phyloP scores from a whole-genome alignment of 2,113 vertebrate genomes.

The Meleagris gallopavo region DNA sequence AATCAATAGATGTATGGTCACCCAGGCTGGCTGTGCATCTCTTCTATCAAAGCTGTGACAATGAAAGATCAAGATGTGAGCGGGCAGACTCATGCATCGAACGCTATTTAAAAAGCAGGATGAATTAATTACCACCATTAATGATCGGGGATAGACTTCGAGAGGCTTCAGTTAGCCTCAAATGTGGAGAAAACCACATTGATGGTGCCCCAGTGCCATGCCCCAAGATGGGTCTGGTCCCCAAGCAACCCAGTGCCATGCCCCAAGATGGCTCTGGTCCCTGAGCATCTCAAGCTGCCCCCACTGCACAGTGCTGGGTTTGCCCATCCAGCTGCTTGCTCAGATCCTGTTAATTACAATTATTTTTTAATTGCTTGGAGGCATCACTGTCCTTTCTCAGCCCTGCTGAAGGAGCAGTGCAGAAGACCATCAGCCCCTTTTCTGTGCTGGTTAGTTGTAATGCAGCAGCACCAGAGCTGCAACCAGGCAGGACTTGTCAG shows the following conservation, averaged over 20 bases:
- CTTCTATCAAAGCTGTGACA: slow-evolving; percentile 62
- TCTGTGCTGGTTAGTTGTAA: slow-evolving; percentile 13
- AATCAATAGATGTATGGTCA: slow-evolving; percentile 15
- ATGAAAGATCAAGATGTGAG: neutral
- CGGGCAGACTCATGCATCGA: slow-evolving; percentile 15
- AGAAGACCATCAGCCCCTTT: neutral
- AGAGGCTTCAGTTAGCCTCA: neutral
- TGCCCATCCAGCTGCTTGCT: neutral
- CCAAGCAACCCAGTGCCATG: neutral
- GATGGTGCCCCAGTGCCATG: neutral
- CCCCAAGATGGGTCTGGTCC: neutral
- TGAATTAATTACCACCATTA: slow-evolving; percentile 49
- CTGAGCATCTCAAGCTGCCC: neutral
- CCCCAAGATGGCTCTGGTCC: neutral
- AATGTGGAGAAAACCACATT: rapidly evolving
- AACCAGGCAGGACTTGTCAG: slow-evolving; percentile 59
- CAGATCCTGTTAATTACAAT: neutral
- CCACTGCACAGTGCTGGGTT: neutral
- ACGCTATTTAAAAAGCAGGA: neutral
- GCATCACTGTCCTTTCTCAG: neutral
- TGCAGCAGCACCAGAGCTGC: slow-evolving; percentile 3
- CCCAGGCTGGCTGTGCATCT: slow-evolving; percentile 39
- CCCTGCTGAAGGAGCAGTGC: neutral
- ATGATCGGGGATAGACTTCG: neutral
- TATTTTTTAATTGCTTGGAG: neutral